phyloP scores from a whole-genome alignment of 2,113 vertebrate genomes.

The Pteropus alecto region DNA sequence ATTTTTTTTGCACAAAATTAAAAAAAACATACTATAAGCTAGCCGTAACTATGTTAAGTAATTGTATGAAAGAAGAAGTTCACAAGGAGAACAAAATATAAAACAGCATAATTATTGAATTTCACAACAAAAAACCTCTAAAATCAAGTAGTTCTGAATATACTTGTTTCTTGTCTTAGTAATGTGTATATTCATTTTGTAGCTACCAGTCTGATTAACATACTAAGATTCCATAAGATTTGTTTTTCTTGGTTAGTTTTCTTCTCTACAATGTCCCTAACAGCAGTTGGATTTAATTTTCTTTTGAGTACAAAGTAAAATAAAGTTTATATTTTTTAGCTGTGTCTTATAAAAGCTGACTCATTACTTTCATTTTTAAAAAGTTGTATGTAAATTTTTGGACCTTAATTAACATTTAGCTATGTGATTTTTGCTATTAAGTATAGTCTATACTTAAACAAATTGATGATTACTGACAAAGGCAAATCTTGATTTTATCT shows the following conservation, averaged over 20 bases:
- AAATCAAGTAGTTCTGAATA: slow-evolving; percentile 79
- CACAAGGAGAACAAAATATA: slow-evolving; percentile 78
- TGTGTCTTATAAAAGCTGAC: slow-evolving; percentile 52
- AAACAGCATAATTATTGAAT: slow-evolving; percentile 75
- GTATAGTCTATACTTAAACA: slow-evolving; percentile 45
- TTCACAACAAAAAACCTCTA: slow-evolving; percentile 63
- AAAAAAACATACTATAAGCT: slow-evolving; percentile 75
- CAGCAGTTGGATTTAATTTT: slow-evolving; percentile 31
- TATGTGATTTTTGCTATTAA: slow-evolving; percentile 44
- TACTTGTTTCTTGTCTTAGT: slow-evolving; percentile 63
- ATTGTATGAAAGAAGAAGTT: slow-evolving; percentile 76
- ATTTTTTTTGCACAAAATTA: slow-evolving; percentile 78
- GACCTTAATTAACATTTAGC: slow-evolving; percentile 46
- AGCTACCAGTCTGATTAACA: slow-evolving; percentile 60
- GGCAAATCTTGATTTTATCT: slow-evolving; percentile 44
- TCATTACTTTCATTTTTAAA: slow-evolving; percentile 44
- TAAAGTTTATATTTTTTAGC: background rate
- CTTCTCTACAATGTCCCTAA: background rate
- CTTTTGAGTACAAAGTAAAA: slow-evolving; percentile 46
- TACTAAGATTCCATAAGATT: slow-evolving; percentile 33
- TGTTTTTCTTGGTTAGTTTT: slow-evolving; percentile 7
- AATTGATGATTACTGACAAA: slow-evolving; percentile 23
- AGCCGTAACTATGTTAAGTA: slow-evolving; percentile 71
- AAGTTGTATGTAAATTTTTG: slow-evolving; percentile 37
- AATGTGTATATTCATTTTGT: slow-evolving; percentile 54